A percentile compares a stretch with the other conserved stretches of the same genome.
Conservation (phyloP, 1,140 invertebrate species). For the Solenopsis invicta region DNA sequence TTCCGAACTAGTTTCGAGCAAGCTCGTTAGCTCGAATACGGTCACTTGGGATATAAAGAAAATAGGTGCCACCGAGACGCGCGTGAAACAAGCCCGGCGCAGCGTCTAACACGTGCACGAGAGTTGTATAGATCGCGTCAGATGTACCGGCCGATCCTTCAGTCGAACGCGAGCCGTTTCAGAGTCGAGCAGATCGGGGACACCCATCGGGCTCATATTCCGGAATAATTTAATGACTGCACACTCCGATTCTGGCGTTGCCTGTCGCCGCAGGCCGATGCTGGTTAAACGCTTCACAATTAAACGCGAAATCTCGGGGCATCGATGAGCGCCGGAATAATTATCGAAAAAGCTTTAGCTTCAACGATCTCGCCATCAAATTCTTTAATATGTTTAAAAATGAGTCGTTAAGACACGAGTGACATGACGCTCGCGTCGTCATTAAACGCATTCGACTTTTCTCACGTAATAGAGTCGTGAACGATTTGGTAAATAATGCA, state of each 20-base stretch:
- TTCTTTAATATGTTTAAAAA: conserved; percentile 52
- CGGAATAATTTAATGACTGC: conserved; percentile 84
- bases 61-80: background rate
- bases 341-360: conserved; percentile 1
- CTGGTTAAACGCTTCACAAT: conserved; percentile 79
- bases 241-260: conserved; percentile 63
- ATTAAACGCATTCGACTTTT: conserved; percentile 34
- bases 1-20: background rate
- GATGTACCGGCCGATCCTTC: conserved; percentile 66
- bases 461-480: background rate
- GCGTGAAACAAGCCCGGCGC: background rate
- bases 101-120: conserved; percentile 20
- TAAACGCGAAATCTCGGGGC: conserved; percentile 72
- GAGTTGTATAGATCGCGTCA: conserved; percentile 60
- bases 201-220: conserved; percentile 76
- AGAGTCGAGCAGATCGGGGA: conserved; percentile 70
- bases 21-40: conserved; percentile 18
- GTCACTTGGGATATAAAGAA: background rate
- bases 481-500: background rate
- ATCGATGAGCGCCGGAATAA: conserved; percentile 18
- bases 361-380: conserved; percentile 14
- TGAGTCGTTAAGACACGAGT: background rate
- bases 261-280: conserved; percentile 67
- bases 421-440: background rate
- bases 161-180: conserved; percentile 64